phyloP scores from a whole-genome alignment of 2,888 invertebrate species.

The Oscheius sp. region DNA sequence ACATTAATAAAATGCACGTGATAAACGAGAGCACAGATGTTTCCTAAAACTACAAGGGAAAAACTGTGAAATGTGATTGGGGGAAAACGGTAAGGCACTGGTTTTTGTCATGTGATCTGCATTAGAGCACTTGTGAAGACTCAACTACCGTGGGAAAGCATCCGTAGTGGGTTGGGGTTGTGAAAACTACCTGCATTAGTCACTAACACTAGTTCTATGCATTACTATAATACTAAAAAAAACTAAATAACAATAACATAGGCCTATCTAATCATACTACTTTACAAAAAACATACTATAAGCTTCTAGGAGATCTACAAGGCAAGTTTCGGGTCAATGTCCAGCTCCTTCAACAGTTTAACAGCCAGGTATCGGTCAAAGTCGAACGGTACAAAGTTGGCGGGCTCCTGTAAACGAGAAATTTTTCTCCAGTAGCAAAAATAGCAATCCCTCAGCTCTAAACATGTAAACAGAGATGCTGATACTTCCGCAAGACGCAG shows the following conservation, averaged over 20 bases:
- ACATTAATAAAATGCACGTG: slow-evolving; percentile 13
- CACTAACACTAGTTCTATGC: slow-evolving; percentile 20
- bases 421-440: background rate
- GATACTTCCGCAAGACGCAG: slow-evolving; percentile 29
- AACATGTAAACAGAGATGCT: slow-evolving; percentile 16
- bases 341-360: slow-evolving; percentile 42
- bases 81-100: slow-evolving; percentile 18
- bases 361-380: slow-evolving; percentile 47
- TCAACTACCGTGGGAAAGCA: slow-evolving; percentile 30
- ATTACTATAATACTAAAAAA: slow-evolving; percentile 1
- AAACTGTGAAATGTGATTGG: background rate
- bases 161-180: slow-evolving; percentile 14
- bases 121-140: slow-evolving; percentile 6
- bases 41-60: background rate
- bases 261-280: slow-evolving; percentile 10
- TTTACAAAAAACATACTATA: background rate
- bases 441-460: slow-evolving; percentile 15
- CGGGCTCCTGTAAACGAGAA: slow-evolving; percentile 13
- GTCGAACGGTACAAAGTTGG: slow-evolving; percentile 43
- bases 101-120: slow-evolving; percentile 17
- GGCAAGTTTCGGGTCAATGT: slow-evolving; percentile 46
- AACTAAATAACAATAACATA: slow-evolving; percentile 8
- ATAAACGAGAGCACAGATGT: background rate
- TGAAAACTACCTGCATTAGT: slow-evolving; percentile 26
- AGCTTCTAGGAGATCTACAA: slow-evolving; percentile 23